Base-by-base conservation (phyloP, 1,140 invertebrate species). In the Cryptotermes secundus region DNA sequence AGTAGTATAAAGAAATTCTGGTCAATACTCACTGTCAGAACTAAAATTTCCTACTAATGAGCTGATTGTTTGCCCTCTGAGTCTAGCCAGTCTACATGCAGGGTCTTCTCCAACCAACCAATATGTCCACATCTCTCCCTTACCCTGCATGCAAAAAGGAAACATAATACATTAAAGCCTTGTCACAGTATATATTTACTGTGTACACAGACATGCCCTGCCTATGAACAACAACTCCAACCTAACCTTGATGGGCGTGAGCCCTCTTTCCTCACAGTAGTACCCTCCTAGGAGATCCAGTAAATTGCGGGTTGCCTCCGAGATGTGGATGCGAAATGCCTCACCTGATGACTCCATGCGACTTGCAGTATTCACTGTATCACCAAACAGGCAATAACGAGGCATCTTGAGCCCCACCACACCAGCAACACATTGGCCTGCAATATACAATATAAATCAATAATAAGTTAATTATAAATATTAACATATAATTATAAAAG, bases 321-420 rank as follows among this genome's bases (percentile, higher is more conserved):
- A 96, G 88, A 95, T 92, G 89, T 96, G 95, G 80, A 96, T 95
- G 86, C 91, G 91, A 80, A 95, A 91, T 2, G 95, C 93, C 87
- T 94, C 93, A 24, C 94, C 94, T 24, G 92, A 91, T 79, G 93
- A 93, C 87, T 95, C 94, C 94, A 95, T 95, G 49, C 94, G 88
- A 0, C 93, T 94, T 3, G 94, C 94, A 0, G 93, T 94, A 87
- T 95, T 95, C 0, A 99, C 97, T 0, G 97, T 99, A 88, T 99
- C 98, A 0, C 97, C 96, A 87, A 98, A 98, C 26, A 98, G 91
- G 90, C 97, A 98, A 89, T 98, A 98, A 81, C 96, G 92, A 0
- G 96, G 95, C 96, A 97, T 97, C 83, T 90, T 91, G 26, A 91
- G 86, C 4, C 92, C 92, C 2, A 93, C 92, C 22, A 93, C 92